Evolutionary conservation across 2,888 invertebrate species (phyloP).

Genomic region (Ectemnius continuus): DNA sequence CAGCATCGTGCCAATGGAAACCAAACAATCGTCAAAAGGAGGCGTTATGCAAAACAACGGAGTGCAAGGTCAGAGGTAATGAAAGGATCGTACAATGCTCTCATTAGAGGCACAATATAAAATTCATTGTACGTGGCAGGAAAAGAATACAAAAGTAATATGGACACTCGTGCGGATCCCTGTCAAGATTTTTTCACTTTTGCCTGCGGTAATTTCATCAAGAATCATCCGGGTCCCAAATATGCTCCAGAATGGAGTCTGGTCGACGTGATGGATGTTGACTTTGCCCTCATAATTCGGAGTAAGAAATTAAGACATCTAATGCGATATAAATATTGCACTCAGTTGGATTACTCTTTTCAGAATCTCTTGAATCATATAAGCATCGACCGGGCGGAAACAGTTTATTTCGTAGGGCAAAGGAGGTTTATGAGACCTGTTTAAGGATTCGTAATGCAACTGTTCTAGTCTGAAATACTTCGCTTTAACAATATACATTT

Average conservation of each 20-base stretch:
- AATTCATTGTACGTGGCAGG: no score
- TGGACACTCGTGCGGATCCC: neutral
- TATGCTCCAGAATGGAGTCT: neutral
- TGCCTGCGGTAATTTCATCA: neutral
- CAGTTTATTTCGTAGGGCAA: neutral
- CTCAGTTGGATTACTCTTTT: neutral
- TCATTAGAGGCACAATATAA: no score
- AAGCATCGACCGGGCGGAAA: neutral
- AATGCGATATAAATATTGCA: no score
- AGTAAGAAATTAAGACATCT: no score
- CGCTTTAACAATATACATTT: neutral
- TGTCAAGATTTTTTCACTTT: slow-evolving; percentile 3
- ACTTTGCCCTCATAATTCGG: no score
- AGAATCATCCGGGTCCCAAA: neutral
- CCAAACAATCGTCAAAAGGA: no score
- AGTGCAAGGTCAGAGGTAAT: neutral
- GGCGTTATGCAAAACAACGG: no score
- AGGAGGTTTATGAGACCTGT: neutral
- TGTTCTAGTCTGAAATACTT: neutral
- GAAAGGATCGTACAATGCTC: neutral
- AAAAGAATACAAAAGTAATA: neutral
- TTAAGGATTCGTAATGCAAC: neutral
- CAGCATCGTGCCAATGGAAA: no score
- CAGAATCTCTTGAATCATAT: neutral
- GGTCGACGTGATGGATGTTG: no score